These are phyloP conservation scores for Chaetura pelagica DNA, from an alignment of 2,113 vertebrate species.

Conservation along the genomic window DNA sequence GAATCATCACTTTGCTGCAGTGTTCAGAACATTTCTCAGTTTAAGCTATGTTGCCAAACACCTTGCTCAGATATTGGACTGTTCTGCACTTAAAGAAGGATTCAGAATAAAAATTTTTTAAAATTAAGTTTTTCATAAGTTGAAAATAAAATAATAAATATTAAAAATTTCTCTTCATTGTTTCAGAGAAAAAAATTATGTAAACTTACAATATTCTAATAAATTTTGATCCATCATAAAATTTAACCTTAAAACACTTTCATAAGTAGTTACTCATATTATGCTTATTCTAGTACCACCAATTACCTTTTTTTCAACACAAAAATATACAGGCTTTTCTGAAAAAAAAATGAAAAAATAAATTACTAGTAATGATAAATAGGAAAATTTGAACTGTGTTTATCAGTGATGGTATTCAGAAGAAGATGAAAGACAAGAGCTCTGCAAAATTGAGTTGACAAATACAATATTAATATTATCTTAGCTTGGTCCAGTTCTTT, in stretches of 20 bases:
- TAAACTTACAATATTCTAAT: background rate
- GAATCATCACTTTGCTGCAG: background rate
- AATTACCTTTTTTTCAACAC: background rate
- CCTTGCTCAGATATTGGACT: background rate
- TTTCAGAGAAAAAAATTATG: background rate
- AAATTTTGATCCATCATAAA: background rate
- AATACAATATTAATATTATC: background rate
- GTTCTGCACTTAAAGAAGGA: background rate
- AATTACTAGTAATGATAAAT: background rate
- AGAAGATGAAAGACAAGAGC: background rate
- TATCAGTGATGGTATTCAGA: background rate
- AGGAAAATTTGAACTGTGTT: background rate
- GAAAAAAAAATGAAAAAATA: background rate
- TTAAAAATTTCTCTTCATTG: background rate
- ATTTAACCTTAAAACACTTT: background rate
- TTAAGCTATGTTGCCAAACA: background rate
- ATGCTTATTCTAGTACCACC: no score
- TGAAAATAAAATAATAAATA: background rate
- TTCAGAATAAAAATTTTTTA: background rate
- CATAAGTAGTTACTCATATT: no score
- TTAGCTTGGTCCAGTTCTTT: background rate
- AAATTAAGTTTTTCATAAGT: background rate
- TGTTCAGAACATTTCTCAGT: background rate
- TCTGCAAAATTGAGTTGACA: background rate
- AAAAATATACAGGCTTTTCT: background rate